Evolutionary conservation across 2,113 vertebrate genomes (phyloP), one percentile per base, ranked within the genome.

Genomic region (Colistium nudipinnis): DNA sequence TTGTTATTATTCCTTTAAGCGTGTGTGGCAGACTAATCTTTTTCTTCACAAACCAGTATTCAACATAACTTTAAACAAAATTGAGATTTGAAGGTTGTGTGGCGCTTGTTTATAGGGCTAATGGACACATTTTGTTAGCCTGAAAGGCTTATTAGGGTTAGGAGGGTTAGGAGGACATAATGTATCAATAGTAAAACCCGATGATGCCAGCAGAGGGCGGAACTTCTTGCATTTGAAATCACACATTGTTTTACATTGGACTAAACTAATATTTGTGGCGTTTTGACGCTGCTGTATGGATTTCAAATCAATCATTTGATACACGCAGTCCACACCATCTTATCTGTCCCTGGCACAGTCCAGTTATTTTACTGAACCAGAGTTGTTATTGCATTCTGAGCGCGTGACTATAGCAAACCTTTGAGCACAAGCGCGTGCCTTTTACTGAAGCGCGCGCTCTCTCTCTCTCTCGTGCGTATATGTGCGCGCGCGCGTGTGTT

Each of bases 381-480:
- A n/a, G n/a, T n/a, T n/a, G n/a, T n/a, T n/a, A n/a, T n/a, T n/a
- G n/a, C n/a, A n/a, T n/a, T n/a, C n/a, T n/a, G 35, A 62, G 81
- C 84, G 80, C 81, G 74, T 87, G 89, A 89, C 80, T 43, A 25
- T 55, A 30, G 47, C 35, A 10, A 56, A 48, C 70, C 38, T 27
- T 31, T 52, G 53, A 68, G 61, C 54, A 38, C 25, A 39, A 3
- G 73, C 73, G 70, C 73, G 73, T 64, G n/a, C 43, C 28, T 11
- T 25, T 7, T 11, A 28, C 2, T 12, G 3, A 27, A 9, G 3
- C 55, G 54, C 20, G 52, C 70, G 35, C 77, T 28, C 30, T 11
- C 52, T 11, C 52, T 24, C 4, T 36, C 35, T 36, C 35, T 36
- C 35, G 35, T 36, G 35, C 9, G 8, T 31, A 5, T 31, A 7